Base-by-base conservation (phyloP, 2,888 invertebrate species). In the Maniola hyperantus region DNA sequence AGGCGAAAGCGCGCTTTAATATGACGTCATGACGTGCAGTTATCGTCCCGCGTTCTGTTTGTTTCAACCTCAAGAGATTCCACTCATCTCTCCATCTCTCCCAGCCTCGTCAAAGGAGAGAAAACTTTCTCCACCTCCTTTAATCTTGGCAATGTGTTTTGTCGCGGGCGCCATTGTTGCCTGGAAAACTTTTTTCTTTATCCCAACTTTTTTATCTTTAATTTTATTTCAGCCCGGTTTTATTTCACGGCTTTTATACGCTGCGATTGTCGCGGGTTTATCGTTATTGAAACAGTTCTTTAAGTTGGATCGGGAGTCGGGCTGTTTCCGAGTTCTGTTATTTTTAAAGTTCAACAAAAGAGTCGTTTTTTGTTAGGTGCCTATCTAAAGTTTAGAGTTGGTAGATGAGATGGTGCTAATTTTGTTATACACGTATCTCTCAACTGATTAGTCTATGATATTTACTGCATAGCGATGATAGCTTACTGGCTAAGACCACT, bases 81-180 rank as follows among this genome's bases (percentile, higher is more conserved):
- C 75, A 74, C 75, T 73, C 71, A 67, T 76, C 76, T 74, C 74
- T 77, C 73, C 74, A 50, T 76, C 74, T 77, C 74, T 77, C 73
- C 74, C 75, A 74, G 73, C 73, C 67, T 66, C 72, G 74, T 70
- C 74, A 69, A 75, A 70, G 63, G 67, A 74, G 74, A 71, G 75
- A 71, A 75, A 80, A 79, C 75, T 78, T 81, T 79, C 72, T 73
- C 70, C 77, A 77, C 81, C 82, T 85, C 79, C 77, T 84, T 83
- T 86, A 84, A 84, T 85, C 81, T 85, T 76, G 83, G 83, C 88
- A 87, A 90, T 91, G 89, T 91, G 90, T 91, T 90, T 89, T 88
- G 88, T 88, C 88, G 86, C 82, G 77, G 79, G 77, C 79, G 79
- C 81, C 86, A 87, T 88, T 91, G 89, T 89, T 85, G 84, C 83